Conservation (phyloP, 2,888 invertebrate species). For the Drosophila emarginata region DNA sequence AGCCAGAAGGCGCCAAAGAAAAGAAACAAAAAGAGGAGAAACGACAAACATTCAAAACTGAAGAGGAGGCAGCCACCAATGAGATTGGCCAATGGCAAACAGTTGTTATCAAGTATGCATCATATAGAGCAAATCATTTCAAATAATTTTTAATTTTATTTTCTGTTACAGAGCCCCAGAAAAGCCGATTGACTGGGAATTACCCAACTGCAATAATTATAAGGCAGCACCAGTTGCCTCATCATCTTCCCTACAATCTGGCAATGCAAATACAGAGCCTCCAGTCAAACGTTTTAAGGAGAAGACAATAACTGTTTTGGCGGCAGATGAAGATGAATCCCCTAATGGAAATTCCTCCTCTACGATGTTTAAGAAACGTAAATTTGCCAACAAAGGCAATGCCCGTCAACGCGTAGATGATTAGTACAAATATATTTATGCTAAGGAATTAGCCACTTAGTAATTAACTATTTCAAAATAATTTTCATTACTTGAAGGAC, state of each 20-base stretch:
- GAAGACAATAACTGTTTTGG: conserved; percentile 76
- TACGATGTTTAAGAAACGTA: conserved; percentile 80
- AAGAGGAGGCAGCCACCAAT: conserved; percentile 84
- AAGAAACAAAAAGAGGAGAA: conserved; percentile 80
- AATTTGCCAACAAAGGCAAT: conserved; percentile 80
- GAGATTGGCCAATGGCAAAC: conserved; percentile 91
- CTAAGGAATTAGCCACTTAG: not conserved
- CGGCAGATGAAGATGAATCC: conserved; percentile 48
- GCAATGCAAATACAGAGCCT: conserved; percentile 70
- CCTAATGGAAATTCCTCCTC: conserved; percentile 48
- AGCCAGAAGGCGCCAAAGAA: conserved; percentile 71
- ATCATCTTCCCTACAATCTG: not conserved
- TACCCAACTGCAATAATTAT: conserved; percentile 84
- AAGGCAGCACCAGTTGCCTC: conserved; percentile 68
- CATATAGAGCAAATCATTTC: not conserved
- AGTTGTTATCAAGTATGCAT: conserved; percentile 84
- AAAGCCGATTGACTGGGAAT: conserved; percentile 86
- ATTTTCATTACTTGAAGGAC: no score
- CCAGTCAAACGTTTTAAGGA: conserved; percentile 82
- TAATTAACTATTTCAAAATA: not conserved
- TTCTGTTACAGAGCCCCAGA: conserved; percentile 58
- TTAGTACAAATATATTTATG: conserved; percentile 41
- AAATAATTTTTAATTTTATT: not conserved
- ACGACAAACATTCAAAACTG: conserved; percentile 83
- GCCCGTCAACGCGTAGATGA: conserved; percentile 78